Base-by-base conservation (phyloP, 2,888 invertebrate genomes). In the Erannis defoliaria region DNA sequence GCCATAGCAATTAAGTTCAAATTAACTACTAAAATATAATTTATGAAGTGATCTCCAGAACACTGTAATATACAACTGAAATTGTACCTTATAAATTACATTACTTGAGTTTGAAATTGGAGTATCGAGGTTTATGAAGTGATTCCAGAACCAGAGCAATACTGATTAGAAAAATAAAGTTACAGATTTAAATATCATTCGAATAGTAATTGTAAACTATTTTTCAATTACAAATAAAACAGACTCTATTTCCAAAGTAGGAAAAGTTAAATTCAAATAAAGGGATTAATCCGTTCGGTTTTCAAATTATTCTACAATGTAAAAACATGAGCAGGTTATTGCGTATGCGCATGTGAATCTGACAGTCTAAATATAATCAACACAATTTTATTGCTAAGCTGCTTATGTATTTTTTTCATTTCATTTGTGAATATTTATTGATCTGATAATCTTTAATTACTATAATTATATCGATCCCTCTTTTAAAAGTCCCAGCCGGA, bases 111-210 rank as follows among this genome's bases (percentile, higher is more conserved):
- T 33, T 29, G 10, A 67, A 67, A 60, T 61, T 16, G 45, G 21
- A 16, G 14, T 5, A 46, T 43, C 26, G n/a, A 33, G 33, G 73
- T 77, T 76, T 77, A 78, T 73, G 71, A 76, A 78, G 72, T 78
- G 79, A 78, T 77, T 76, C 73, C 81, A 79, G 78, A 77, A 75
- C 75, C 78, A 76, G 76, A 78, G 76, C 78, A 81, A 79, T 78
- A 78, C 75, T 75, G 75, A 80, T 54, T 78, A 81, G 78, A 81
- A 80, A 78, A 78, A 78, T 79, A 78, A 76, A 72, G 70, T 78
- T 80, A 68, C 72, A 77, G 75, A 81, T 82, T 84, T 81, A 81
- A 85, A 83, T 83, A 81, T 84, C 78, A 78, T 74, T 79, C 66
- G 21, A 23, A 49, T 54, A 37, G 54, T 55, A 56, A 48, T 35